Evolutionary conservation across 2,888 invertebrate species (phyloP), one percentile per base, ranked within the genome.

Genomic region (Luffia ferchaultella): DNA sequence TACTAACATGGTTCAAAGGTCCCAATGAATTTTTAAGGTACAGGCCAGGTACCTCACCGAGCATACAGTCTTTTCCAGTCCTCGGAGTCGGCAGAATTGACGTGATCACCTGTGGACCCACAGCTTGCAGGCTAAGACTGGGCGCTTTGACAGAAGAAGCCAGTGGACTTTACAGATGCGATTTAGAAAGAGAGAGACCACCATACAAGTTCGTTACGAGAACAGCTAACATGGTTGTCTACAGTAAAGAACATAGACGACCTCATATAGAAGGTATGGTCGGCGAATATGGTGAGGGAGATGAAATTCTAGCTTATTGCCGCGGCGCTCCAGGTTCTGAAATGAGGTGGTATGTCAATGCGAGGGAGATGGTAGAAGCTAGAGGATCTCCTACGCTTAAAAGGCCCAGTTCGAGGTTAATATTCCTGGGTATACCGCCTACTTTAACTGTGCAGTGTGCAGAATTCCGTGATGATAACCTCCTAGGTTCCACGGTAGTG

Each of bases 361-460:
- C 73, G 0, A 57, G 57, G 7, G 79, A 80, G 54, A 12, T 70
- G 2, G 60, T 62, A 41, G 70, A 73, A 1, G 60, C 73, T 58
- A 62, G 72, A 50, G 75, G 73, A 15, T 67, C 65, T 1, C 55
- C 62, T 0, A 58, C 62, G 1, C 62, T 80, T 19, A 71, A 63
- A 41, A 64, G 60, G 48, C 66, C 60, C 41, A 73, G 70, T 57
- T 65, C 66, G 1, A 64, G 70, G 15, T 55, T 65, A 0, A 55
- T 71, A 3, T 76, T 77, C 70, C 55, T 79, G 58, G 87, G 83
- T 60, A 49, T 74, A 60, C 67, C 86, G 57, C 75, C 85, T 55
- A 74, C 76, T 62, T 65, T 87, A 48, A 84, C 73, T 55, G 76
- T 69, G 61, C 87, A 64, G 58, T 88, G 76, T 70, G 87, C 75